Evolutionary conservation across 2,797 vertebrate genomes (phyloP).

Genomic region (Hafferia zeledoni): DNA sequence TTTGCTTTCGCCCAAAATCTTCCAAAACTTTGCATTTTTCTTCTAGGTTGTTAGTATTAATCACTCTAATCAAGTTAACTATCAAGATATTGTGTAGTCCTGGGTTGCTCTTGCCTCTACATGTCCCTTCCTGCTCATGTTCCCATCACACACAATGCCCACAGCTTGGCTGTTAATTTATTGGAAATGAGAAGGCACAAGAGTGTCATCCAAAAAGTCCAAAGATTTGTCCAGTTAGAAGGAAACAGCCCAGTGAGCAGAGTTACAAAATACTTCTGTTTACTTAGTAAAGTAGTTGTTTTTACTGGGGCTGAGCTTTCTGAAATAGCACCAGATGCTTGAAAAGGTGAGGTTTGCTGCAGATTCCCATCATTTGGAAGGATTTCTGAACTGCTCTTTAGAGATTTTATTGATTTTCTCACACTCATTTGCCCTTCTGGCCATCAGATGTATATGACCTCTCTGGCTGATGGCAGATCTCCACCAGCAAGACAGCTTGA

Average conservation of each 20-base stretch:
- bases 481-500: conserved; percentile 22
- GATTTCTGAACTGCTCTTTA: background rate
- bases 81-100: background rate
- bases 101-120: background rate
- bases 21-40: background rate
- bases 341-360: background rate
- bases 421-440: background rate
- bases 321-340: background rate
- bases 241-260: background rate
- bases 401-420: background rate
- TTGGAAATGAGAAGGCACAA: background rate
- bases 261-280: background rate
- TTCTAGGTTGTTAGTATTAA: background rate
- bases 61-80: background rate
- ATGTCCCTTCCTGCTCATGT: background rate
- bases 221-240: background rate
- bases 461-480: background rate
- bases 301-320: background rate
- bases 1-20: background rate
- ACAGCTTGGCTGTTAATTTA: background rate
- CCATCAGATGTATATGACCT: background rate
- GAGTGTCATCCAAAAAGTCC: background rate
- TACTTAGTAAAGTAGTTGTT: background rate
- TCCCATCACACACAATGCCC: background rate
- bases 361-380: background rate